Conservation (phyloP, 1,140 invertebrate genomes). For the Telenomus remus region DNA sequence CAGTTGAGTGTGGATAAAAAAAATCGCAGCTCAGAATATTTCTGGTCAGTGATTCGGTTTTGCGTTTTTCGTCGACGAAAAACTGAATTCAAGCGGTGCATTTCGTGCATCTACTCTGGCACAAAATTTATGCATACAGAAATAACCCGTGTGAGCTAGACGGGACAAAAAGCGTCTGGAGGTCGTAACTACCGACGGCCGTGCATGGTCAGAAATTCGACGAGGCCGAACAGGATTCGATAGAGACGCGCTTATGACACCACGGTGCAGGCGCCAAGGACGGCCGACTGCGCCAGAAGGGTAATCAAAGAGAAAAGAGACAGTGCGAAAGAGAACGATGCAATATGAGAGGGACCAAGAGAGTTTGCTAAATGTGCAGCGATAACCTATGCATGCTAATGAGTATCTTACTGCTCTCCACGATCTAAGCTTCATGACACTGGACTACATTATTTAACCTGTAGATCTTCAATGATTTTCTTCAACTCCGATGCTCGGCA, state of each 20-base stretch:
- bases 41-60: constrained; percentile 9
- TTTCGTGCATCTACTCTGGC: constrained; percentile 48
- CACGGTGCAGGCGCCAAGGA: background rate
- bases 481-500: constrained; percentile 19
- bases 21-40: background rate
- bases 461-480: constrained; percentile 54
- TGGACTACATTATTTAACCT: constrained; percentile 60
- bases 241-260: constrained; percentile 15
- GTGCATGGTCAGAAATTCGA: constrained; percentile 45
- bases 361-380: constrained; percentile 65
- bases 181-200: constrained; percentile 47
- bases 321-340: constrained; percentile 10
- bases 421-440: constrained; percentile 52
- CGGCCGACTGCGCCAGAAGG: constrained; percentile 12
- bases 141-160: constrained; percentile 50
- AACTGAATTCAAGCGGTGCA: constrained; percentile 49
- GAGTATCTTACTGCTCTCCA: constrained; percentile 63
- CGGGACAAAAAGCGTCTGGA: constrained; percentile 53
- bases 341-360: constrained; percentile 28
- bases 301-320: constrained; percentile 36
- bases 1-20: background rate
- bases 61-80: constrained; percentile 9
- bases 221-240: constrained; percentile 21
- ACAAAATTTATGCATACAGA: constrained; percentile 59
- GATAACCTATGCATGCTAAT: constrained; percentile 71